These are phyloP conservation scores for Lithophane ornitopus DNA, from an alignment of 2,888 invertebrate species.

Conservation along the genomic window DNA sequence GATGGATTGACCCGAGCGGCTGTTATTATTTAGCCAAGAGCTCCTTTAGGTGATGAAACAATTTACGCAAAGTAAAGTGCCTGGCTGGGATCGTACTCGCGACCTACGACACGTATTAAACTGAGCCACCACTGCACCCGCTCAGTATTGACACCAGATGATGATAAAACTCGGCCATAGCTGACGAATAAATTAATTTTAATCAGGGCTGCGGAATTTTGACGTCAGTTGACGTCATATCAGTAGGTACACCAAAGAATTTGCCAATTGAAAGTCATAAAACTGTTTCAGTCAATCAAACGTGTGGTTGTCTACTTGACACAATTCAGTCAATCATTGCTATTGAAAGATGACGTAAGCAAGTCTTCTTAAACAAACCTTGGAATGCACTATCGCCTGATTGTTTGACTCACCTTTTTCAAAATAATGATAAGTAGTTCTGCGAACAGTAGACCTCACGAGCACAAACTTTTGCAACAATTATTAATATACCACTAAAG, in stretches of 20 bases:
- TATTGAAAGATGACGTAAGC: constrained; percentile 48
- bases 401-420: neutral
- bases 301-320: constrained; percentile 39
- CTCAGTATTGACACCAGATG: neutral
- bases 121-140: neutral
- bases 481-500: no score
- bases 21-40: no score
- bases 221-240: neutral
- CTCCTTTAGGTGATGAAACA: no score
- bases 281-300: constrained; percentile 23
- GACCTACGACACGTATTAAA: no score
- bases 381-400: constrained; percentile 14
- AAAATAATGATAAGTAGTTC: neutral
- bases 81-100: no score
- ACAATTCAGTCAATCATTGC: constrained; percentile 51
- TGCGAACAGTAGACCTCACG: no score
- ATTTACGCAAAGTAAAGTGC: no score
- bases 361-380: constrained; percentile 19
- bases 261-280: constrained; percentile 43
- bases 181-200: neutral
- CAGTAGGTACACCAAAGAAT: constrained; percentile 15
- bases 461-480: no score
- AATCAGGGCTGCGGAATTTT: neutral
- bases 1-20: no score
- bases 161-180: neutral